These are phyloP conservation scores for Chlamydotis undulata DNA, from an alignment of 2,113 vertebrate species.

Conservation along the genomic window DNA sequence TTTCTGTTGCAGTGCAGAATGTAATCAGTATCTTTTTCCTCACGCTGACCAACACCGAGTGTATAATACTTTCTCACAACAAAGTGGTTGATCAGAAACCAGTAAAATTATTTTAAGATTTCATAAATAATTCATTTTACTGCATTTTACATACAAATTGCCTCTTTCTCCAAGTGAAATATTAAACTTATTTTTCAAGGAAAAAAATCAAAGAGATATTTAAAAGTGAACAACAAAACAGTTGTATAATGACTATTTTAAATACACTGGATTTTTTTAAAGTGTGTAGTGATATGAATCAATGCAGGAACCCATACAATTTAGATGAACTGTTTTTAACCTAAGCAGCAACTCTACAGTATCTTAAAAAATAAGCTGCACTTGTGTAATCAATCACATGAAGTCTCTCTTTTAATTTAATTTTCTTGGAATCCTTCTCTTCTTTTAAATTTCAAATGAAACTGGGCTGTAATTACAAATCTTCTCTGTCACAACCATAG, in stretches of 20 bases:
- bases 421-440: constrained; percentile 30
- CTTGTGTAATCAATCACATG: background rate
- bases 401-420: background rate
- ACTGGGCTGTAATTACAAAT: constrained; percentile 1
- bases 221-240: background rate
- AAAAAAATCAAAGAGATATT: background rate
- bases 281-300: background rate
- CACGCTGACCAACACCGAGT: background rate
- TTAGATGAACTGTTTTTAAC: background rate
- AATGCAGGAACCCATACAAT: background rate
- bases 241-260: background rate
- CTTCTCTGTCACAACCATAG: background rate
- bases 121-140: constrained; percentile 33
- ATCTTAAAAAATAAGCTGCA: background rate
- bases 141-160: constrained; percentile 23
- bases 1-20: background rate
- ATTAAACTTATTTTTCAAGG: background rate
- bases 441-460: background rate
- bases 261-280: background rate
- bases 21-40: background rate
- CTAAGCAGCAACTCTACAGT: background rate
- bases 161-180: background rate
- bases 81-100: background rate
- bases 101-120: background rate
- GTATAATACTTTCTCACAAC: background rate